Conservation (phyloP, 2,888 invertebrate species). For the Cloeon dipterum region DNA sequence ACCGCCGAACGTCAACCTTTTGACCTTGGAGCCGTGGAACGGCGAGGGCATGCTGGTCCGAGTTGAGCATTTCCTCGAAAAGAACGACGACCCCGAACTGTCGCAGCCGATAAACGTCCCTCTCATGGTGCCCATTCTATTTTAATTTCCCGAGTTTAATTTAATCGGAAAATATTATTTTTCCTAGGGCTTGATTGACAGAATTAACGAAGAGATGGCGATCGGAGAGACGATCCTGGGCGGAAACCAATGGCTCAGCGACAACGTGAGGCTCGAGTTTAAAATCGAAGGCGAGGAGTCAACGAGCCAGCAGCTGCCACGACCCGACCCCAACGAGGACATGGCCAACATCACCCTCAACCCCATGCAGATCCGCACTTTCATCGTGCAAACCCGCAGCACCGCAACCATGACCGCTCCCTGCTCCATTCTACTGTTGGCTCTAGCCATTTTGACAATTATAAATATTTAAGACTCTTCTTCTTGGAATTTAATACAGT, state of each 20-base stretch:
- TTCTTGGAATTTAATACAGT: too few species aligned
- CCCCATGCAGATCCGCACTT: slow-evolving; percentile 5
- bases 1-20: slow-evolving; percentile 45
- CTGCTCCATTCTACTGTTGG: too few species aligned
- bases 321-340: background rate
- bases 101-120: slow-evolving; percentile 26
- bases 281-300: slow-evolving; percentile 7
- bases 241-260: slow-evolving; percentile 12
- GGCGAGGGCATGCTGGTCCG: slow-evolving; percentile 37
- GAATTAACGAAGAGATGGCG: background rate
- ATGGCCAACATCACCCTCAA: background rate
- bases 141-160: background rate
- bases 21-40: slow-evolving; percentile 61
- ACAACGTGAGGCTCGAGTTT: slow-evolving; percentile 11
- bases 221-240: slow-evolving; percentile 19
- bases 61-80: slow-evolving; percentile 52
- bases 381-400: too few species aligned
- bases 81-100: slow-evolving; percentile 28
- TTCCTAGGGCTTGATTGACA: background rate
- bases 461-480: too few species aligned
- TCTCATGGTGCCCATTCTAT: background rate
- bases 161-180: background rate
- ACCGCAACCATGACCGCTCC: too few species aligned
- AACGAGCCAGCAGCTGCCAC: background rate
- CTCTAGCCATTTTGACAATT: too few species aligned